phyloP scores from a whole-genome alignment of 2,888 invertebrate genomes.

The Fragum fragum region DNA sequence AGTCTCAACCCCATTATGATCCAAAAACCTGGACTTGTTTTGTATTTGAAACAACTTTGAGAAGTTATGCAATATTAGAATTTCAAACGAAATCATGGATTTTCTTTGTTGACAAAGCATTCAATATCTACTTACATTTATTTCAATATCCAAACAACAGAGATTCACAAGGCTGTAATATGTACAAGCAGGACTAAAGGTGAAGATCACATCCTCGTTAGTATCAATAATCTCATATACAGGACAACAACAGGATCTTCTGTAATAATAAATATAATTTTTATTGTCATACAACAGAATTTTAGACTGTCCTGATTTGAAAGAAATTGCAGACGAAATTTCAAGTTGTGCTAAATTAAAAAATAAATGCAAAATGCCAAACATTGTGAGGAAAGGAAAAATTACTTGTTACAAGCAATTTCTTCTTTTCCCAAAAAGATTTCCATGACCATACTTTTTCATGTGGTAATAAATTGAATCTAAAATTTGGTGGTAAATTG shows the following conservation, averaged over 20 bases:
- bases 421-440: too few relatives aligned
- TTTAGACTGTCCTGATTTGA: not conserved
- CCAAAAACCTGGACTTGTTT: too few relatives aligned
- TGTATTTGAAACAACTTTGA: too few relatives aligned
- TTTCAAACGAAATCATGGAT: too few relatives aligned
- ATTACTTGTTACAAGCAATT: too few relatives aligned
- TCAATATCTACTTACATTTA: not conserved
- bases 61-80: too few relatives aligned
- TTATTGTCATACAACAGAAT: not conserved
- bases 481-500: too few relatives aligned
- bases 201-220: constrained; percentile 24
- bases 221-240: constrained; percentile 33
- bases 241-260: constrained; percentile 41
- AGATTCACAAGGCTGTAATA: constrained; percentile 10
- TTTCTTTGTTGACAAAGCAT: too few relatives aligned
- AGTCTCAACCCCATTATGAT: too few relatives aligned
- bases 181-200: not conserved
- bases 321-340: not conserved
- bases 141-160: not conserved
- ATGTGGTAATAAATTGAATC: too few relatives aligned
- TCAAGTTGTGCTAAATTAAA: not conserved
- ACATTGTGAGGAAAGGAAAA: too few relatives aligned
- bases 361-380: not conserved
- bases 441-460: too few relatives aligned
- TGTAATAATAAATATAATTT: constrained; percentile 16